These are phyloP conservation scores for Portunus trituberculatus DNA, from an alignment of 1,140 invertebrate species.

Conservation along the genomic window DNA sequence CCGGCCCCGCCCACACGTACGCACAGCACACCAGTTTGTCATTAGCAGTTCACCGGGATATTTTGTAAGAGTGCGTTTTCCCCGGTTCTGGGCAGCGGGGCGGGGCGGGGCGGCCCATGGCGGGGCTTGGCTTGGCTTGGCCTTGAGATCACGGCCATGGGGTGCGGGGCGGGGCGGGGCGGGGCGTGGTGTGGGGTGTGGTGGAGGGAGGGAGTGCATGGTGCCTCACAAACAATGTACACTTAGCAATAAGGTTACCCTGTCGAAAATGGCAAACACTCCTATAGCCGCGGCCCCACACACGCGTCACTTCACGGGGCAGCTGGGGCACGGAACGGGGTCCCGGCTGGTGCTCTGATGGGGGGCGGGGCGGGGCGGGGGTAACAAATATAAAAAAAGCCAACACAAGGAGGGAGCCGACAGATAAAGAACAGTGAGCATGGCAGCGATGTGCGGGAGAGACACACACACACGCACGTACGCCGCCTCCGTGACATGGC, in stretches of 20 bases:
- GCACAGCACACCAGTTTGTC: conserved; percentile 31
- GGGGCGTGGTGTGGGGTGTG: conserved; percentile 36
- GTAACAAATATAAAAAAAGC: conserved; percentile 75
- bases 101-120: conserved; percentile 6
- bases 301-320: conserved; percentile 58
- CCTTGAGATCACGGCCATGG: neutral
- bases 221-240: conserved; percentile 61
- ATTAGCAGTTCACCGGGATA: conserved; percentile 47
- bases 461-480: conserved; percentile 25
- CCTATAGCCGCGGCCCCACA: conserved; percentile 60
- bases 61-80: conserved; percentile 39
- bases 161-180: conserved; percentile 57
- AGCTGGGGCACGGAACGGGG: conserved; percentile 58
- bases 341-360: conserved; percentile 58
- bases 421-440: conserved; percentile 74
- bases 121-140: conserved; percentile 53
- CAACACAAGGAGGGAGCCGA: conserved; percentile 72
- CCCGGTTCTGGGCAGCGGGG: conserved; percentile 20
- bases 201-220: conserved; percentile 60
- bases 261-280: conserved; percentile 72
- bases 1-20: neutral
- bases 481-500: conserved; percentile 67
- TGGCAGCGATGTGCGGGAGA: neutral
- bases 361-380: conserved; percentile 40
- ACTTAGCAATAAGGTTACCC: conserved; percentile 75